Conservation (phyloP, 2,888 invertebrate genomes). For the Protonemura montana region DNA sequence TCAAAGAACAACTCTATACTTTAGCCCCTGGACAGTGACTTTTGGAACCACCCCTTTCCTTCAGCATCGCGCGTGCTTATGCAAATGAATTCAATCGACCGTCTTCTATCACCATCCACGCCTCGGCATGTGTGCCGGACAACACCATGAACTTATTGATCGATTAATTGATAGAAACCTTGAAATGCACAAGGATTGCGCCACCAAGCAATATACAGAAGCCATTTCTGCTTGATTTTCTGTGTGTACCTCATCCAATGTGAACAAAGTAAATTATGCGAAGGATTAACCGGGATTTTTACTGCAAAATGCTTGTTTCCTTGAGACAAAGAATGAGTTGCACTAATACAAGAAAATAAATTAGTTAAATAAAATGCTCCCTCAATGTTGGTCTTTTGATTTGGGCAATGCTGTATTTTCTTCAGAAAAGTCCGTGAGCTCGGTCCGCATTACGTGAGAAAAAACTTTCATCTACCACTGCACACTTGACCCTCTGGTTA, state of each 20-base stretch:
- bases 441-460: not conserved
- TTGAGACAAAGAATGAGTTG: too few species aligned
- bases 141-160: conserved; percentile 9
- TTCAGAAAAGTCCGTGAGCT: not conserved
- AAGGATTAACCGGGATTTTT: too few species aligned
- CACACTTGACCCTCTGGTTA: not conserved
- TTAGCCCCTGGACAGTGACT: conserved; percentile 22
- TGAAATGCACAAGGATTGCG: not conserved
- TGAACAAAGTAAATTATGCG: too few species aligned
- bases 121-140: not conserved
- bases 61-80: not conserved
- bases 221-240: not conserved
- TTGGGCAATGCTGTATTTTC: not conserved
- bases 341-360: too few species aligned
- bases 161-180: conserved; percentile 19
- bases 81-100: not conserved
- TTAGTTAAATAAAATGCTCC: too few species aligned
- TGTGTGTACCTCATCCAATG: too few species aligned
- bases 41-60: not conserved
- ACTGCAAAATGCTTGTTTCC: too few species aligned
- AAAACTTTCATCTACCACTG: not conserved
- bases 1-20: not conserved
- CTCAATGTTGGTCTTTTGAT: too few species aligned
- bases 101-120: not conserved
- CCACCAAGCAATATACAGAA: not conserved